Base-by-base conservation (phyloP, 2,113 vertebrate species). In the Larimichthys crocea region DNA sequence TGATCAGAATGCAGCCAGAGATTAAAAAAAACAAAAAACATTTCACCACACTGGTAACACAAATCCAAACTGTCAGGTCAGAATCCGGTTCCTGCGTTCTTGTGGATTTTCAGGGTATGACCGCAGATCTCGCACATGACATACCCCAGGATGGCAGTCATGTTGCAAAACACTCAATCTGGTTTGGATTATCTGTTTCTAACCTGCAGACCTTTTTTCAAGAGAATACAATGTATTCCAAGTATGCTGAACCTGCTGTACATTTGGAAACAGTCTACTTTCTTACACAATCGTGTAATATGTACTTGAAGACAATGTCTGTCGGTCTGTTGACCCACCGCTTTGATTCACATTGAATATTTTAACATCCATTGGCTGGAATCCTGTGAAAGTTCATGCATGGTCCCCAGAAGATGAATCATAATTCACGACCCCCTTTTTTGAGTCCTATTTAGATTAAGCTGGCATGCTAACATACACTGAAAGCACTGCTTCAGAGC, bases 11-110 rank as follows among this genome's bases (percentile, higher is more conserved):
- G 66, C 50, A 81, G 46, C 4, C 12, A 0, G 2, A 72, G 72
- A 64, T 67, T 31, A 71, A 60, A 60, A 35, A 35, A 35, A 35
- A 31, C 26, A 46, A 8, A 40, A 40, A 40, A 46, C 8, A 82
- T 75, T 65, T 84, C 56, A 60, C 69, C 71, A 87, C 40, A 63
- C 42, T 29, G 61, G 79, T 56, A 85, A 80, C 56, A 68, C 63
- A 65, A 76, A 74, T 52, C 60, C 20, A 61, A 74, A 31, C 16
- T 55, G 31, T 73, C 44, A 3, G 65, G 56, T 69, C 15, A 50
- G 26, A 56, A 79, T 73, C 44, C 2, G 9, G 80, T 61, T 74
- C 78, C 29, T 68, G 35, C 56, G 16, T 80, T 85, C 14, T 46
- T 83, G 40, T n/a, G 5, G 10, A 86, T 63, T 84, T 89, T 75